Evolutionary conservation across 2,888 invertebrate species (phyloP), one percentile per base, ranked within the genome.

Genomic region (Lasioglossum villosulum): DNA sequence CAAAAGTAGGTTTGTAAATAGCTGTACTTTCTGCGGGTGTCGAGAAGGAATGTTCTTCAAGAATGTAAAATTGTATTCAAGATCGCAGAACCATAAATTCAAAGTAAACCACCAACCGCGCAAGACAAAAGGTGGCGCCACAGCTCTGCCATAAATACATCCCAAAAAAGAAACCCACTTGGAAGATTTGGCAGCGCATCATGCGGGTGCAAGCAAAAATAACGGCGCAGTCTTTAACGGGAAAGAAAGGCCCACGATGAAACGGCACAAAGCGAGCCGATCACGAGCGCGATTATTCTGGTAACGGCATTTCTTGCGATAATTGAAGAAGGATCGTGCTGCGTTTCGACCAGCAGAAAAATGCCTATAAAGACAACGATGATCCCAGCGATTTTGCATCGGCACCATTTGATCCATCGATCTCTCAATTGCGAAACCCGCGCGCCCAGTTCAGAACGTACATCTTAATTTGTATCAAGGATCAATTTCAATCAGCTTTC

Each of bases 301-400:
- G 83, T 90, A 90, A 90, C 90, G 90, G 90, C 88, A 88, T 84
- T 86, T 89, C 89, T 89, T 82, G 84, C 88, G 90, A 90, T 90
- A 90, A 90, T 89, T 89, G 90, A 90, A 80, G 90, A 34, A 66
- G 66, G 89, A 88, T 90, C 88, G 88, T 86, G 86, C 78, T 82
- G 83, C 82, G 86, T 88, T 89, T 90, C 80, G 90, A 80, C 52
- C 71, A 78, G 52, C 77, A 68, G 82, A 79, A 83, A 73, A 71
- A 83, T 78, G 71, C 75, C 76, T 66, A 68, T 34, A 73, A 76
- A 59, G 59, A 27, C 59, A 59, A 59, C 12, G 59, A 27, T 27
- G 59, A 27, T 19, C 30, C 34, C 34, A 63, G 30, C 66, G 66
- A 34, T 66, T 66, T 66, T 30, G 66, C 66, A 30, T 34, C 66